Base-by-base conservation (phyloP, 1,140 invertebrate genomes). In the Dendroctonus ponderosae region DNA sequence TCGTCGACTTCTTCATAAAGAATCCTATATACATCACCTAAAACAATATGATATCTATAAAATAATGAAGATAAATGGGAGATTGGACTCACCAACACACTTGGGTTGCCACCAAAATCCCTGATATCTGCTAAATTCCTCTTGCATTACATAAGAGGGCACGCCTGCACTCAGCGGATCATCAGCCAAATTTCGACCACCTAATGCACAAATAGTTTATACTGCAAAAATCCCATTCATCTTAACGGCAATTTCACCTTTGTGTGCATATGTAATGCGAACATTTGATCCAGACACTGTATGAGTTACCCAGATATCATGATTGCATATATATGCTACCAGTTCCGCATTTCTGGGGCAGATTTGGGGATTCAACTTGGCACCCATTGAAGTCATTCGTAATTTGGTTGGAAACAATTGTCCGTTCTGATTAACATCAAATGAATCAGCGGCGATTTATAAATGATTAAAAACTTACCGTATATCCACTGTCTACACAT, bases 71-170 rank as follows among this genome's bases (percentile, higher is more conserved):
- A 26, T 26, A 26, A 26, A 26, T 26, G 26, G 26, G 1, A 26
- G 3, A 26, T 26, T 11, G 14, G n/a, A 68, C 59, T 62, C 74
- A 87, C 86, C 87, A 71, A 83, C 80, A 53, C 80, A 85, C 68
- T 84, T 84, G 5, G 95, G 95, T 75, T 96, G 91, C 97, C 96
- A 99, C 96, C 96, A 99, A 78, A 94, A 97, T 0, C 96, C 96
- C 69, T 91, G 91, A 78, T 95, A 98, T 40, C 97, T 85, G 64
- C 90, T 92, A 82, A 99, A 98, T 82, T 99, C 97, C 82, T 99
- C 97, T 82, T 98, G 96, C 79, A 97, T 96, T 0, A 99, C 94
- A 81, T 98, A 99, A 7, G 94, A 96, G 0, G 97, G 95, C 39
- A 94, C 89, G 1, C 96, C 97, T 3, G 94, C 92, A 75, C 90